Evolutionary conservation across 2,797 vertebrate genomes (phyloP).

Genomic region (Crocidura indochinensis): DNA sequence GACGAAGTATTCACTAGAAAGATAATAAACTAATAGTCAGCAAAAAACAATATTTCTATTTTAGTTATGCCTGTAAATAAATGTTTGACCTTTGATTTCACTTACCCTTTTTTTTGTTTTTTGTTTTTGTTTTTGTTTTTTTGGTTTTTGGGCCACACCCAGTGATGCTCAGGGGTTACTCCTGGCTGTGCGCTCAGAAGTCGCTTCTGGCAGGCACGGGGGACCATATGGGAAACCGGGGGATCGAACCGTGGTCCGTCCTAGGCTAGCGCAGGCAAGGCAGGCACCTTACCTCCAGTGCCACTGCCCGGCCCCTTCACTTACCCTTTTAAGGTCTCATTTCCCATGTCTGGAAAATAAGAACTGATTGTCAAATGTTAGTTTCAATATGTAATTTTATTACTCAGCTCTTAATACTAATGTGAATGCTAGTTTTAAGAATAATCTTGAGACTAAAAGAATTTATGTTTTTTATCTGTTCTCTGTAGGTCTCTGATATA

Average conservation of each 20-base stretch:
- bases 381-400: slow-evolving; percentile 66
- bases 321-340: slow-evolving; percentile 67
- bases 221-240: no score
- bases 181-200: no score
- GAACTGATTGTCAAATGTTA: slow-evolving; percentile 27
- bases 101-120: slow-evolving; percentile 72
- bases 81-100: slow-evolving; percentile 56
- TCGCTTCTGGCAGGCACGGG: no score
- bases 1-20: slow-evolving; percentile 56
- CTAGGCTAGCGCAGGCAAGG: no score
- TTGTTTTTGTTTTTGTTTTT: no score
- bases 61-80: slow-evolving; percentile 26
- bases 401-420: slow-evolving; percentile 50
- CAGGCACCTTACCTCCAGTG: no score
- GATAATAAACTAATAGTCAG: slow-evolving; percentile 55
- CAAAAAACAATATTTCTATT: slow-evolving; percentile 42
- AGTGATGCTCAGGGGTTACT: no score
- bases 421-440: slow-evolving; percentile 60
- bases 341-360: slow-evolving; percentile 67
- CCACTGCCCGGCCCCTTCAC: no score
- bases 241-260: no score
- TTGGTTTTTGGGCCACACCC: no score
- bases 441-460: slow-evolving; percentile 34
- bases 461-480: slow-evolving; percentile 40
- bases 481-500: neutral